phyloP scores from a whole-genome alignment of 1,140 invertebrate species.

The Whitmania pigra region DNA sequence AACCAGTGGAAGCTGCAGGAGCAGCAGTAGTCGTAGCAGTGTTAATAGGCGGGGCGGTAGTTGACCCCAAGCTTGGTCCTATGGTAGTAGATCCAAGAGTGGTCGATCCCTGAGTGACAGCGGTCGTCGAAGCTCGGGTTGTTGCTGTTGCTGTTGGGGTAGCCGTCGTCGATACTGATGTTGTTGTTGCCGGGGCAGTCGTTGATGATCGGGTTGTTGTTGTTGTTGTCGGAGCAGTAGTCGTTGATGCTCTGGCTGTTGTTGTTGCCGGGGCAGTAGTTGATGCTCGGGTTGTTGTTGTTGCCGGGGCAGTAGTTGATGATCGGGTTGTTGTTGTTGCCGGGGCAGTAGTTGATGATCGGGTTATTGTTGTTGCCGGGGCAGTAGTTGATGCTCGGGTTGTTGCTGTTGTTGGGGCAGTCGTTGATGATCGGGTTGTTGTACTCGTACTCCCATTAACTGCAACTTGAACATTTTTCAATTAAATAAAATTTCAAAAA shows the following conservation, averaged over 20 bases:
- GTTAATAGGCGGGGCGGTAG: neutral
- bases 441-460: neutral
- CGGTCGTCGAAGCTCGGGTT: neutral
- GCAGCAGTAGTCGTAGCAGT: neutral
- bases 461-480: neutral
- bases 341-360: neutral
- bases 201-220: neutral
- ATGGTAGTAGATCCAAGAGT: neutral
- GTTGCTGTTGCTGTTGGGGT: conserved; percentile 1
- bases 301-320: too few relatives aligned
- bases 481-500: conserved; percentile 6
- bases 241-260: neutral
- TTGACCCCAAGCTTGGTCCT: neutral
- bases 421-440: neutral
- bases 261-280: neutral
- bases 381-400: neutral
- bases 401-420: neutral
- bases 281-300: neutral
- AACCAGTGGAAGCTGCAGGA: neutral
- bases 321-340: conserved; percentile 5
- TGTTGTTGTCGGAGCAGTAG: neutral
- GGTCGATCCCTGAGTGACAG: neutral
- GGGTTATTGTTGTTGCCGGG: neutral
- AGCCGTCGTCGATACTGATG: neutral
- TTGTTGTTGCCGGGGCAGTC: conserved; percentile 7